phyloP scores from a whole-genome alignment of 2,797 vertebrate species.

The Diglossa cyanea region DNA sequence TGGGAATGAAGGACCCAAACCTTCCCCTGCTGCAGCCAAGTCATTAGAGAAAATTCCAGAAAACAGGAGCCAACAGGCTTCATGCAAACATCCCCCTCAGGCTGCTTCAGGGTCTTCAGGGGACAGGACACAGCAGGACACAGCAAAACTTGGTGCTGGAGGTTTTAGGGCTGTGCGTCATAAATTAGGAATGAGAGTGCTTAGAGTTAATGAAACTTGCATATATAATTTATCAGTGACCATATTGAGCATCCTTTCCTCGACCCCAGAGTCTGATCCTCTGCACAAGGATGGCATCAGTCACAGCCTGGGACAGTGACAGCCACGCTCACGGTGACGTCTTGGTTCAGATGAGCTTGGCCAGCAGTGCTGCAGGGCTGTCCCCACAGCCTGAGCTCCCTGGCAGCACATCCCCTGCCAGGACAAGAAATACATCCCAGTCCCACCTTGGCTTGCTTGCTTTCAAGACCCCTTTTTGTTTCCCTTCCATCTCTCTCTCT shows the following conservation, averaged over 20 bases:
- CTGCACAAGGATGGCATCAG: accelerated
- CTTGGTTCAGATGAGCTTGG: neutral
- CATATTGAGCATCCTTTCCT: neutral
- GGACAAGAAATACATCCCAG: neutral
- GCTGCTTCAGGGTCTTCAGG: neutral
- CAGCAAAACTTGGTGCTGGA: too few species aligned
- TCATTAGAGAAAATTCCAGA: neutral
- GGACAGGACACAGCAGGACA: neutral
- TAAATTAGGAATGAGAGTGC: neutral
- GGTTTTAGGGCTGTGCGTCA: neutral
- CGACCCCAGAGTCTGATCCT: neutral
- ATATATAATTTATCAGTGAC: conserved; percentile 6
- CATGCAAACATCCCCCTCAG: accelerated
- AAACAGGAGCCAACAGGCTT: neutral
- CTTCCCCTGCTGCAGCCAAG: neutral
- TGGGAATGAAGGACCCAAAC: neutral
- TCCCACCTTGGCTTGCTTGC: neutral
- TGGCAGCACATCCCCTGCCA: neutral
- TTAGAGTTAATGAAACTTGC: neutral
- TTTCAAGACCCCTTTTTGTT: neutral
- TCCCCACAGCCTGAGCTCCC: accelerated
- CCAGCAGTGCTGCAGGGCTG: neutral
- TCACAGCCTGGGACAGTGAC: neutral
- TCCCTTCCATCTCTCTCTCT: neutral
- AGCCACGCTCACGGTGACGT: accelerated